These are phyloP conservation scores for Trinectes maculatus DNA, from an alignment of 2,113 vertebrate genomes.

Conservation along the genomic window DNA sequence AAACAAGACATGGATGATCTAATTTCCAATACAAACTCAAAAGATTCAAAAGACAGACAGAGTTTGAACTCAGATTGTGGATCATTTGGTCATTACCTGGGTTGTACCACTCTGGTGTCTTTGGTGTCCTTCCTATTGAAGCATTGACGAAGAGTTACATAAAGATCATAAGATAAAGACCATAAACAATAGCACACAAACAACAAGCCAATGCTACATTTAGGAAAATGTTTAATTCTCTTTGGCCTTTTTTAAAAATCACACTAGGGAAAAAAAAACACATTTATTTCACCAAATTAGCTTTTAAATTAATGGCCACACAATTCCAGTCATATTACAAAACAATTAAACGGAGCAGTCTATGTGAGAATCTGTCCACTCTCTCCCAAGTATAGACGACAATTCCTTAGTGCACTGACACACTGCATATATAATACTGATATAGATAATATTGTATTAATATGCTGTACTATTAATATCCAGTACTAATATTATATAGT, in stretches of 20 bases:
- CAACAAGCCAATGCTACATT: background rate
- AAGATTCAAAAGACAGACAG: background rate
- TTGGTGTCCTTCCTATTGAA: slow-evolving; percentile 83
- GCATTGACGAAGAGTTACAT: slow-evolving; percentile 17
- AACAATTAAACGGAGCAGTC: background rate
- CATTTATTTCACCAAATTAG: too few species aligned
- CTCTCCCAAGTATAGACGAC: too few species aligned
- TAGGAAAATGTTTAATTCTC: background rate
- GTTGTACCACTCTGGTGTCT: slow-evolving; percentile 91
- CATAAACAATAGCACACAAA: background rate
- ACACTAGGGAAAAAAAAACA: too few species aligned
- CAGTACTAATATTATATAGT: too few species aligned
- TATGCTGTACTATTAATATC: too few species aligned
- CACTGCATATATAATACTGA: too few species aligned
- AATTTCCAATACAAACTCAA: background rate
- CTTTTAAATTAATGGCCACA: too few species aligned
- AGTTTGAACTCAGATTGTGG: background rate
- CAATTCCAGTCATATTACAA: background rate
- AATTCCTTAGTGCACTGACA: background rate
- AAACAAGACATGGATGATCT: rapidly evolving
- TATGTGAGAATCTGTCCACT: too few species aligned
- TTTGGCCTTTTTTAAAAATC: too few species aligned
- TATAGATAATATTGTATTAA: too few species aligned
- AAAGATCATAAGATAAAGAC: background rate
- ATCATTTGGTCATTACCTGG: slow-evolving; percentile 83